Percentiles rank a stretch among this genome's conserved stretches.
phyloP scores from a whole-genome alignment of 92 coral and sea anemone species.

The Phenganax stokvisi region DNA sequence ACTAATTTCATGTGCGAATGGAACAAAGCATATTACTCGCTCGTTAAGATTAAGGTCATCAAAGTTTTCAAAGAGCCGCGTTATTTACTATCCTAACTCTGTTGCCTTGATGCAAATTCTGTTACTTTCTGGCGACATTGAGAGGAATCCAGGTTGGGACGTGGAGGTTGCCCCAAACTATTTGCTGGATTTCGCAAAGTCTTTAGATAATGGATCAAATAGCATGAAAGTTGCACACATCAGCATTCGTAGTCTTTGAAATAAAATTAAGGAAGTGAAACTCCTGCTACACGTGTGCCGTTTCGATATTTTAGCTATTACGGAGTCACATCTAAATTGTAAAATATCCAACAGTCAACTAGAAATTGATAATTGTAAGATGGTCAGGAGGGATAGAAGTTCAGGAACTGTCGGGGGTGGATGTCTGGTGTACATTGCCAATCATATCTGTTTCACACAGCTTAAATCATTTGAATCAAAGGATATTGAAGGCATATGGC shows the following conservation, averaged over 20 bases:
- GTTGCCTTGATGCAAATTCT: background rate
- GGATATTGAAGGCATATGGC: slow-evolving; percentile 38
- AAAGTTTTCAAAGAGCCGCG: background rate
- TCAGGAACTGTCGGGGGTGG: slow-evolving; percentile 40
- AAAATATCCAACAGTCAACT: slow-evolving; percentile 46
- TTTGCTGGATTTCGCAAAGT: background rate
- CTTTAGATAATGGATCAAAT: background rate
- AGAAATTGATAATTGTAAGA: slow-evolving; percentile 35
- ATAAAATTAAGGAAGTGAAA: slow-evolving; percentile 39
- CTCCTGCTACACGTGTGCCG: slow-evolving; percentile 25
- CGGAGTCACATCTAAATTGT: slow-evolving; percentile 35
- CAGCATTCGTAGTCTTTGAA: slow-evolving; percentile 35
- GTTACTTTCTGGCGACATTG: slow-evolving; percentile 5
- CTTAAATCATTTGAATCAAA: slow-evolving; percentile 19
- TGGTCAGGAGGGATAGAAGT: slow-evolving; percentile 38
- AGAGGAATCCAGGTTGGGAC: slow-evolving; percentile 1
- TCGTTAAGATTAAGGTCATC: background rate
- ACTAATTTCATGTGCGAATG: no score
- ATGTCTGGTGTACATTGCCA: slow-evolving; percentile 28
- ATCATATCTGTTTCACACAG: slow-evolving; percentile 28
- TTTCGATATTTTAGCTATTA: slow-evolving; percentile 40
- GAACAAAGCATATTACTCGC: no score
- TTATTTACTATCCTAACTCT: background rate
- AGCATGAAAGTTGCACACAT: slow-evolving; percentile 28
- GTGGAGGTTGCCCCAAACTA: background rate